phyloP scores from a whole-genome alignment of 2,113 vertebrate genomes.

The Etia nguti region DNA sequence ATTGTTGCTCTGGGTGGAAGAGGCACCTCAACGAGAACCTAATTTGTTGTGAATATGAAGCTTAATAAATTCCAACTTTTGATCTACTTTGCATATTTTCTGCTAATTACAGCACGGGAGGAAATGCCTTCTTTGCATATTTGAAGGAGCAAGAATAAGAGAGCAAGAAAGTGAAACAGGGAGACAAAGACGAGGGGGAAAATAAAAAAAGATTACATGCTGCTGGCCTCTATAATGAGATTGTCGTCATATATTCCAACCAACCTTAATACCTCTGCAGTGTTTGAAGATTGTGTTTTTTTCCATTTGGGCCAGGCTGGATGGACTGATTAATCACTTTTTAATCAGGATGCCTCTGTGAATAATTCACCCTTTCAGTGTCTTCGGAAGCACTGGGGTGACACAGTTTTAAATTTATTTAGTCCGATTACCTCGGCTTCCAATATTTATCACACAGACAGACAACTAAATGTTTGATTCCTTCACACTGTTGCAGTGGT shows the following conservation, averaged over 20 bases:
- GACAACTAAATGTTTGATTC: conserved; percentile 34
- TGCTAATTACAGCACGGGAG: conserved; percentile 36
- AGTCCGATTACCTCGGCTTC: not conserved
- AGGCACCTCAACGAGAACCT: conserved; percentile 9
- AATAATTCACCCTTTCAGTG: conserved; percentile 26
- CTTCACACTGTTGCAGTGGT: conserved; percentile 20
- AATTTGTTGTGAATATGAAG: conserved; percentile 50
- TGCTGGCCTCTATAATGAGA: conserved; percentile 49
- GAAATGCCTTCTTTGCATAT: conserved; percentile 65
- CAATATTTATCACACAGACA: conserved; percentile 9
- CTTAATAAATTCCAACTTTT: conserved; percentile 47
- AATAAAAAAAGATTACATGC: conserved; percentile 20
- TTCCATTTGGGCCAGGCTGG: conserved; percentile 3
- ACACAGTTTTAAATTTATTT: conserved; percentile 18
- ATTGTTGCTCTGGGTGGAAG: not conserved
- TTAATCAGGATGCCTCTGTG: conserved; percentile 43
- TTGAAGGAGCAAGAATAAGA: conserved; percentile 14
- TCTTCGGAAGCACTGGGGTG: conserved; percentile 16
- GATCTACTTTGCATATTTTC: conserved; percentile 56
- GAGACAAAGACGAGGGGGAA: conserved; percentile 13
- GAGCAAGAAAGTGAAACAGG: not conserved
- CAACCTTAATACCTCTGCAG: conserved; percentile 25
- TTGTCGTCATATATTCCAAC: conserved; percentile 23
- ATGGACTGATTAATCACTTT: conserved; percentile 50
- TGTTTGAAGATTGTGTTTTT: conserved; percentile 29